phyloP scores from a whole-genome alignment of 2,888 invertebrate species.

The Drosophila demipolita region DNA sequence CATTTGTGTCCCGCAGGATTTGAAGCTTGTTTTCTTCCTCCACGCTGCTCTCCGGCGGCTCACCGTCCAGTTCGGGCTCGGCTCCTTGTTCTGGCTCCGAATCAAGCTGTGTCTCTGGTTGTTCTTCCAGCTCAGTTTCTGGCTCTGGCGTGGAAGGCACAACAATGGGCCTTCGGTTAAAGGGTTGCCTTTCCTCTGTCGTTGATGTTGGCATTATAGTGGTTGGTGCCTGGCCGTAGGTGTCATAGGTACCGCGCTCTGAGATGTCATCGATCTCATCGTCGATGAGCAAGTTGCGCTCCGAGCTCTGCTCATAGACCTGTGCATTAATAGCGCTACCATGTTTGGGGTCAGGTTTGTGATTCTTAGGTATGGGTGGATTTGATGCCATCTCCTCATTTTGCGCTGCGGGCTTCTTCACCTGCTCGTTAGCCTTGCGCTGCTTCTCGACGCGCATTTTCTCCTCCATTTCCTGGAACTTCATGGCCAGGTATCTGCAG shows the following conservation, averaged over 20 bases:
- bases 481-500: conserved; percentile 91
- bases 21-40: conserved; percentile 57
- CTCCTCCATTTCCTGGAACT: conserved; percentile 95
- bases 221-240: conserved; percentile 62
- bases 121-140: conserved; percentile 12
- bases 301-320: conserved; percentile 83
- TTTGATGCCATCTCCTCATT: conserved; percentile 73
- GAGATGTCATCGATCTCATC: conserved; percentile 83
- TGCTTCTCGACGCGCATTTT: conserved; percentile 90
- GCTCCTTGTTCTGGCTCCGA: conserved; percentile 23
- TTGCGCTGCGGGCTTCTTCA: conserved; percentile 78
- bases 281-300: conserved; percentile 83
- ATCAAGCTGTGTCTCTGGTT: conserved; percentile 11
- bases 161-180: conserved; percentile 80
- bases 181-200: conserved; percentile 54
- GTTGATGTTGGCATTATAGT: conserved; percentile 57
- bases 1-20: conserved; percentile 57
- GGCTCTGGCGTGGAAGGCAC: conserved; percentile 81
- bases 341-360: conserved; percentile 58
- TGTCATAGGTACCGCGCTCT: conserved; percentile 76
- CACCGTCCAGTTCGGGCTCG: conserved; percentile 13
- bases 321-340: conserved; percentile 78
- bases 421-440: conserved; percentile 82
- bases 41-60: conserved; percentile 29
- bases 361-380: conserved; percentile 48